These are phyloP conservation scores for Nansenia antarctica DNA, from an alignment of 2,113 vertebrate species.

Conservation along the genomic window DNA sequence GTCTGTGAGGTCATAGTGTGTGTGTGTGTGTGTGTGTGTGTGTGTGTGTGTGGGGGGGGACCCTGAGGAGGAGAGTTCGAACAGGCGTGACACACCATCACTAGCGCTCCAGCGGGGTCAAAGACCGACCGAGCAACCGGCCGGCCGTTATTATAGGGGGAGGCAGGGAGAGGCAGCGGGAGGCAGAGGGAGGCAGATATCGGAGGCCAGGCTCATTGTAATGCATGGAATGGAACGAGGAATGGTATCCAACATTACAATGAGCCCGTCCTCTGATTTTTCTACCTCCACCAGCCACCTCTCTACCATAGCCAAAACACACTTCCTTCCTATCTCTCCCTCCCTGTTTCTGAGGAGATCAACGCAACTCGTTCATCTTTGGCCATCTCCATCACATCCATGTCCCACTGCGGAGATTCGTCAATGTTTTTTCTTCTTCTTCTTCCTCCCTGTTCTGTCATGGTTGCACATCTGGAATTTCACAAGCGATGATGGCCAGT, in stretches of 20 bases:
- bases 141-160: too few species aligned
- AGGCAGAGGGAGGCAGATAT: too few species aligned
- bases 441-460: conserved; percentile 31
- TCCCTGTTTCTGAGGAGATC: conserved; percentile 8
- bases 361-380: too few species aligned
- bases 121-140: conserved; percentile 23
- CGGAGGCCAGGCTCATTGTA: too few species aligned
- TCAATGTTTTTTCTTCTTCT: conserved; percentile 25
- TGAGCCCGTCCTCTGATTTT: too few species aligned
- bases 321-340: conserved; percentile 62
- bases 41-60: conserved; percentile 14
- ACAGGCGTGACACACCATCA: conserved; percentile 38
- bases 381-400: conserved; percentile 2
- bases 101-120: conserved; percentile 40
- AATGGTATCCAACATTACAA: too few species aligned
- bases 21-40: too few species aligned
- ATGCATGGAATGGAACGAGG: too few species aligned
- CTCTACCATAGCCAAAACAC: conserved; percentile 25
- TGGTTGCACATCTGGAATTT: conserved; percentile 55
- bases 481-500: not conserved
- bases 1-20: conserved; percentile 58
- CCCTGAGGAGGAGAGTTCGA: conserved; percentile 24
- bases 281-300: too few species aligned
- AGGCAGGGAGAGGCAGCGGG: too few species aligned
- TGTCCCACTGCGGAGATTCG: conserved; percentile 45